A percentile compares a stretch with the other conserved stretches of the same genome.
Evolutionary conservation across 2,888 invertebrate species (phyloP).

Genomic region (Macrostomum cliftonense): DNA sequence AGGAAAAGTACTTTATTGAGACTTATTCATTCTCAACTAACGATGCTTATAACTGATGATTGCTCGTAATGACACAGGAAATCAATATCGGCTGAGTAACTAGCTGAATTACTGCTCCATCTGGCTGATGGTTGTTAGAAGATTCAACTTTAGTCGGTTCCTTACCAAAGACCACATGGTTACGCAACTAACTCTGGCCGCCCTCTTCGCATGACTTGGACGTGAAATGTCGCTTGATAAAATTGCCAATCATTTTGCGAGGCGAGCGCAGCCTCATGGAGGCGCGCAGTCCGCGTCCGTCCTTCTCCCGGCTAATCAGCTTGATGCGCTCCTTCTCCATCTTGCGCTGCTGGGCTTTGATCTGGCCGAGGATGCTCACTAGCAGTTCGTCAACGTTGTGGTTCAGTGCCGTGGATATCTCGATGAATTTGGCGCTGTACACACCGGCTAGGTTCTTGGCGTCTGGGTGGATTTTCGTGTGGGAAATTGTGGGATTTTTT

Average conservation of each 20-base stretch:
- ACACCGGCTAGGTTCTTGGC: conserved; percentile 4
- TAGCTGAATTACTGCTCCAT: no score
- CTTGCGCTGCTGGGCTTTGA: conserved; percentile 1
- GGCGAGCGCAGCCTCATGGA: neutral
- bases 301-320: neutral
- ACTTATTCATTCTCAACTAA: no score
- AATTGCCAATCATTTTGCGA: neutral
- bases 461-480: neutral
- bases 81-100: no score
- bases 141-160: no score
- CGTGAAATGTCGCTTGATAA: conserved; percentile 4
- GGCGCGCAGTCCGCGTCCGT: conserved; percentile 1
- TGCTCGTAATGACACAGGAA: no score
- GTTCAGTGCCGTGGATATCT: conserved; percentile 4
- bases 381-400: conserved; percentile 6
- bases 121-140: no score
- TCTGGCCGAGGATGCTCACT: conserved; percentile 3
- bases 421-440: conserved; percentile 6
- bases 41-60: no score
- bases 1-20: no score
- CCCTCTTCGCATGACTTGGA: conserved; percentile 5
- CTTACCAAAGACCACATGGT: no score
- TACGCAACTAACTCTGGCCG: no score
- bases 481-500: neutral
- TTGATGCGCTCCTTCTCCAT: conserved; percentile 1